These are phyloP conservation scores for Tragelaphus scriptus DNA, from an alignment of 2,113 vertebrate species.

Conservation along the genomic window DNA sequence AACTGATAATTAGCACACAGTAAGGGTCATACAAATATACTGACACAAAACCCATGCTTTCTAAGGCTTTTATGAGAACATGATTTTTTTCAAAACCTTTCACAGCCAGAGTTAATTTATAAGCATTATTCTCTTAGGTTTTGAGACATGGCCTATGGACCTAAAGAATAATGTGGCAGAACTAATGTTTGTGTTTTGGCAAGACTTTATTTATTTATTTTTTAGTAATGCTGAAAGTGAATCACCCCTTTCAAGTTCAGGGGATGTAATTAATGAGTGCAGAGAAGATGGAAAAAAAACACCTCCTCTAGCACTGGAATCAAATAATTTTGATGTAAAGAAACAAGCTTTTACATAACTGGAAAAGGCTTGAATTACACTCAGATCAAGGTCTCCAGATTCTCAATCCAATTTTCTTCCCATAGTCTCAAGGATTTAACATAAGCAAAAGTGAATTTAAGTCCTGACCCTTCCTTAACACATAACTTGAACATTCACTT, in stretches of 20 bases:
- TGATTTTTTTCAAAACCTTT: constrained; percentile 65
- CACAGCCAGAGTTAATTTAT: constrained; percentile 69
- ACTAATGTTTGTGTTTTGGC: constrained; percentile 72
- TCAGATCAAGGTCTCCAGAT: not conserved
- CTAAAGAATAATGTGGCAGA: constrained; percentile 68
- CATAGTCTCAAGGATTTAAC: not conserved
- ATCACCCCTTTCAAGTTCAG: constrained; percentile 62
- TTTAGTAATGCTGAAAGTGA: constrained; percentile 61
- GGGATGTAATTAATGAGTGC: constrained; percentile 67
- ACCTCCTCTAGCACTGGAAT: constrained; percentile 14
- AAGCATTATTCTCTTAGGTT: constrained; percentile 64
- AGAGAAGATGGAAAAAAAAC: constrained; percentile 23
- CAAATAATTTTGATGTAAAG: constrained; percentile 18
- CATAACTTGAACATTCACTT: not conserved
- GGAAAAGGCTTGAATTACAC: not conserved
- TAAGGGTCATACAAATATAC: constrained; percentile 61
- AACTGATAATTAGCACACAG: constrained; percentile 66
- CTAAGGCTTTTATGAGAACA: constrained; percentile 61
- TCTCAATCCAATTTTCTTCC: not conserved
- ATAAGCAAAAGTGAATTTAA: not conserved
- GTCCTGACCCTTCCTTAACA: not conserved
- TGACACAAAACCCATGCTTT: constrained; percentile 56
- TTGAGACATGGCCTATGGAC: constrained; percentile 64
- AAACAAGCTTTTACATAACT: not conserved
- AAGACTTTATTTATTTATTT: constrained; percentile 71